A percentile compares a stretch with the other conserved stretches of the same genome.
These are phyloP conservation scores for Paradoxurus hermaphroditus DNA, from an alignment of 2,113 vertebrate genomes.

Conservation along the genomic window DNA sequence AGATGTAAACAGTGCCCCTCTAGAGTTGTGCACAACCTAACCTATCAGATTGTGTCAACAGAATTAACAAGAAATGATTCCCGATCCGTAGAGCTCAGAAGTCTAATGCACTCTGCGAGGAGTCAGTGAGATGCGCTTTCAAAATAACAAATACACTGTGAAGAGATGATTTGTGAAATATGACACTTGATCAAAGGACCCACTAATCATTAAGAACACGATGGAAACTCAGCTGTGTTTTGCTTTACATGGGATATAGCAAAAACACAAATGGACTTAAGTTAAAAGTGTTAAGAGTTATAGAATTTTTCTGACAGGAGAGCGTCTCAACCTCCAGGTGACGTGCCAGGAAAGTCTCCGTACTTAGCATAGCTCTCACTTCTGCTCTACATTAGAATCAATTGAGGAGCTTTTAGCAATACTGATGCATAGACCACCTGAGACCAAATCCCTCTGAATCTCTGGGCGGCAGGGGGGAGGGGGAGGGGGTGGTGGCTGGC, in stretches of 20 bases:
- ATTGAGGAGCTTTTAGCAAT: slow-evolving; percentile 9
- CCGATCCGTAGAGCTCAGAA: background rate
- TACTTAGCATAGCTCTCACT: background rate
- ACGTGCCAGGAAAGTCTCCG: background rate
- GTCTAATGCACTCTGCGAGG: background rate
- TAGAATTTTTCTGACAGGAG: background rate
- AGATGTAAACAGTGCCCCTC: background rate
- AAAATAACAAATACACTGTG: background rate
- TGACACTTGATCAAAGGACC: background rate
- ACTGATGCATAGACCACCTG: background rate
- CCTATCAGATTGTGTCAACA: background rate
- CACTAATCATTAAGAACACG: background rate
- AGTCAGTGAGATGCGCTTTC: background rate
- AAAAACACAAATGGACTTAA: background rate
- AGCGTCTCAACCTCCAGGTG: slow-evolving; percentile 5
- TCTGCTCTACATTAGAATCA: background rate
- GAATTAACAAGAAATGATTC: slow-evolving; percentile 36
- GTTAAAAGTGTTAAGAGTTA: background rate
- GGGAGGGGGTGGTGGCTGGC: background rate
- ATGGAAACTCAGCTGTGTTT: background rate
- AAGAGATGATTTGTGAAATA: slow-evolving; percentile 25
- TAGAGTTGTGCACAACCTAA: background rate
- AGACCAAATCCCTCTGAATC: background rate
- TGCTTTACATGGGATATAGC: background rate
- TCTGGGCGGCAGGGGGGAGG: background rate